A percentile compares a stretch with the other conserved stretches of the same genome.
Evolutionary conservation across 2,888 invertebrate genomes (phyloP).

Genomic region (Malthinus flaveolus): DNA sequence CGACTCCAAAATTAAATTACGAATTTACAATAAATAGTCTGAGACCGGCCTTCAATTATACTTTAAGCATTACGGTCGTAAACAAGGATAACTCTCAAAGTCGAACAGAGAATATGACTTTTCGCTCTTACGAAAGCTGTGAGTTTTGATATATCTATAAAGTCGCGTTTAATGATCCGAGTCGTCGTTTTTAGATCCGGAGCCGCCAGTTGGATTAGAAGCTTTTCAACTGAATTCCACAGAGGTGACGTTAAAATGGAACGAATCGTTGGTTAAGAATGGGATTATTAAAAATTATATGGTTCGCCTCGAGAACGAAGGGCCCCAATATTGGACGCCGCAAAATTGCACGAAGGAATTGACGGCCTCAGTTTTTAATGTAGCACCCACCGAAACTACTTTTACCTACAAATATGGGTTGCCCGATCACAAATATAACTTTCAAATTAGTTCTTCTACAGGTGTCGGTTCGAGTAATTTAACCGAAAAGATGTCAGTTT

Average conservation of each 20-base stretch:
- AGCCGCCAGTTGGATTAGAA: conserved; percentile 14
- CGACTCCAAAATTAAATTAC: conserved; percentile 8
- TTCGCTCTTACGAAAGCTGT: conserved; percentile 20
- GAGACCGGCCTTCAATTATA: conserved; percentile 23
- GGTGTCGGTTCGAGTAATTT: conserved; percentile 14
- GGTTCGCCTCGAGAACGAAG: conserved; percentile 10
- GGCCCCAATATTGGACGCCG: conserved; percentile 16
- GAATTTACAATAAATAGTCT: conserved; percentile 11
- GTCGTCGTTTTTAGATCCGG: conserved; percentile 19
- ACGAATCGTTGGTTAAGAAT: conserved; percentile 23
- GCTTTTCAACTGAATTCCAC: conserved; percentile 1
- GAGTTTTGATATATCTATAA: conserved; percentile 2
- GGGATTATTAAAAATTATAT: conserved; percentile 21
- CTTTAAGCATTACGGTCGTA: conserved; percentile 9
- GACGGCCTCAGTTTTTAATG: too few species aligned
- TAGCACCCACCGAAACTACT: neutral
- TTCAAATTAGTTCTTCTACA: conserved; percentile 18
- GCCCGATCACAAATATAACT: conserved; percentile 20
- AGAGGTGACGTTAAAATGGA: conserved; percentile 17
- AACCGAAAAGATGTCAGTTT: neutral
- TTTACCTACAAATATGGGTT: conserved; percentile 16
- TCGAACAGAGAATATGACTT: conserved; percentile 2
- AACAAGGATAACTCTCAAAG: neutral
- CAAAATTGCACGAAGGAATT: conserved; percentile 13
- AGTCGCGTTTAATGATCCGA: too few species aligned